Evolutionary conservation across 1,140 invertebrate species (phyloP), one percentile per base, ranked within the genome.

Genomic region (Musca domestica): DNA sequence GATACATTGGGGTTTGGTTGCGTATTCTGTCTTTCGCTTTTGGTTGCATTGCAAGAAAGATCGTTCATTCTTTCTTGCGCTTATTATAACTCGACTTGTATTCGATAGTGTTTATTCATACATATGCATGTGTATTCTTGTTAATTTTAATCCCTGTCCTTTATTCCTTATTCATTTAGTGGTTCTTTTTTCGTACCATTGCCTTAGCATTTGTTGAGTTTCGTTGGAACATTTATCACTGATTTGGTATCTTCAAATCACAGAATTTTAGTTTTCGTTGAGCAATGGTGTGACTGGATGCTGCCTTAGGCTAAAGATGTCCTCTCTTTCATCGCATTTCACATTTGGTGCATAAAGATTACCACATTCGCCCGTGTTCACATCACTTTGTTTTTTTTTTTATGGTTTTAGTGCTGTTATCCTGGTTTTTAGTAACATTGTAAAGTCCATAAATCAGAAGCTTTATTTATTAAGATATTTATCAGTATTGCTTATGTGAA

Each of bases 381-480:
- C 25, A 27, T 58, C 27, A 58, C 27, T 30, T 30, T 3, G 27
- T 30, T 58, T 58, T 27, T 58, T n/a, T 58, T 54, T 27, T 58
- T n/a, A 27, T 54, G 19, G 51, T 14, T 23, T 54, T 54, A 23
- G 20, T 54, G n/a, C 19, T 51, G 49, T 54, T 58, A 27, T 58
- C 20, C 20, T 19, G 54, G n/a, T 27, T 20, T 3, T 58, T 58
- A 27, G 25, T 27, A 58, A 27, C 25, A 58, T 58, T 58, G 54
- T 58, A 27, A 25, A 58, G 54, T 58, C 30, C 23, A 58, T 58
- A 58, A 58, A 58, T 58, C 54, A 58, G 54, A 58, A 58, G 54
- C 54, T 58, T 58, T 30, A 58, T 58, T 58, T 58, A 25, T 58
- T 58, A 25, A 58, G 54, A 58, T 58, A 30, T 58, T 58, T 58